Evolutionary conservation across 2,888 invertebrate species (phyloP), one percentile per base, ranked within the genome.

Genomic region (Catocala sponsa): DNA sequence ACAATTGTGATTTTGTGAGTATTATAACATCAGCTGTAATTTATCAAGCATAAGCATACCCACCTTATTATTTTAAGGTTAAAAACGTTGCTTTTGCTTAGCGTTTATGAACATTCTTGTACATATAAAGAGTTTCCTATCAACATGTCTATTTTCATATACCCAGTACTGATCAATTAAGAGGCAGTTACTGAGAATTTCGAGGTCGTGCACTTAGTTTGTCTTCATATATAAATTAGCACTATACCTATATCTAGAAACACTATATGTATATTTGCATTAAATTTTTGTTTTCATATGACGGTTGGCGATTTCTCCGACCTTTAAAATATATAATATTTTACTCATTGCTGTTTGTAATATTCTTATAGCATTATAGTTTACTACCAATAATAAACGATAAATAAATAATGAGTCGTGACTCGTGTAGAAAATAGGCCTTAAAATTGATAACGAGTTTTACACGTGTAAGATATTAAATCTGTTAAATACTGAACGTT

Each of bases 401-500:
- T 63, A 68, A 70, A 64, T 67, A 46, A 56, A 53, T 78, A 75
- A 76, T 68, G 58, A 76, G 72, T 73, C 67, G 70, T 74, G 60
- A 76, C 77, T 78, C 68, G 76, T 79, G 75, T 75, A 79, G 74
- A 79, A 83, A 83, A 83, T 84, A 82, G 83, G 82, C 76, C 78
- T 78, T 59, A 72, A 63, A 70, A 72, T 78, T 78, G 80, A 83
- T 83, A 83, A 80, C 74, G 59, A 59, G 52, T 55, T 64, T 69
- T 70, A 65, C 77, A 74, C 71, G 71, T 75, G 73, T 68, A 68
- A 58, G 72, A 62, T 68, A 66, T 68, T 57, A 38, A 38, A 7
- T 38, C 6, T 38, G 9, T 9, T 38, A 38, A 7, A 38, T 38
- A 38, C 9, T 38, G 35, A 38, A 9, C 7, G 35, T 5, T 38